These are phyloP conservation scores for Arctia plantaginis DNA, from an alignment of 2,888 invertebrate genomes.

Conservation along the genomic window DNA sequence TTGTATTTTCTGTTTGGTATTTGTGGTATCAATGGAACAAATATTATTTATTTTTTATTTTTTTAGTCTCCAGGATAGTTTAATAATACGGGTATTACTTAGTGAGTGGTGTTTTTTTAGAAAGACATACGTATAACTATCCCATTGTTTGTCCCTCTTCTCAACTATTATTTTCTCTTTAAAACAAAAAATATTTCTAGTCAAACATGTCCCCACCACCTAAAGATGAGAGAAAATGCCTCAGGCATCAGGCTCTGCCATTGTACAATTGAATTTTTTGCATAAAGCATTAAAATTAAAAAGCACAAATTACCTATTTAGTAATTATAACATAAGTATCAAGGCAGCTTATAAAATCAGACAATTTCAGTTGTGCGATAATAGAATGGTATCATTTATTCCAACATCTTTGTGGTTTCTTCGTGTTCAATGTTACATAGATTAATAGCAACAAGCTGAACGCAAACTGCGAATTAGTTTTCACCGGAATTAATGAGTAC, in stretches of 20 bases:
- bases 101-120: too few relatives aligned
- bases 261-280: too few relatives aligned
- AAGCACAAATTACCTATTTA: neutral
- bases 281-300: too few relatives aligned
- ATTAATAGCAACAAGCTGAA: constrained; percentile 30
- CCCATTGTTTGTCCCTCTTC: too few relatives aligned
- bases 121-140: neutral
- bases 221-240: too few relatives aligned
- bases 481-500: constrained; percentile 26
- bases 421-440: constrained; percentile 2
- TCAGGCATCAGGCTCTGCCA: too few relatives aligned
- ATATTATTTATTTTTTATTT: neutral
- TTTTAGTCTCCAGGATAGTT: neutral
- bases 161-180: too few relatives aligned
- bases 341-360: neutral
- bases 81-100: neutral
- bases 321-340: neutral
- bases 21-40: neutral
- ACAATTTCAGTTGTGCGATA: neutral
- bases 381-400: neutral
- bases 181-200: too few relatives aligned
- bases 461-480: constrained; percentile 20
- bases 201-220: too few relatives aligned
- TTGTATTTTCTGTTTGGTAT: neutral
- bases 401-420: constrained; percentile 3